phyloP scores from a whole-genome alignment of 1,140 invertebrate genomes.

The Lordiphosa stackelbergi region DNA sequence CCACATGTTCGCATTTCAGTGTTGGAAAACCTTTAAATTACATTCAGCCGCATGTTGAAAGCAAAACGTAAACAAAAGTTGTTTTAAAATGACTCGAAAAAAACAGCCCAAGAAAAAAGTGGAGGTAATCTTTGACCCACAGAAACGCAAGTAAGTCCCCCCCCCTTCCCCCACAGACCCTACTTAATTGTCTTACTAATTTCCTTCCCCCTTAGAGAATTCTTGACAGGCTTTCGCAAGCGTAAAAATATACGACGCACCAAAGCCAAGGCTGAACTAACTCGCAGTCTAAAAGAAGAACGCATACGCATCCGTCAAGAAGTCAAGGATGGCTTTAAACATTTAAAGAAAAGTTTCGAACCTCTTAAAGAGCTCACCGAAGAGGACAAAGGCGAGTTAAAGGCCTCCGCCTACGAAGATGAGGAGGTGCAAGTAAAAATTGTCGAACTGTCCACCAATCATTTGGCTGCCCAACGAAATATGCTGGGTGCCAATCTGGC shows the following conservation, averaged over 20 bases:
- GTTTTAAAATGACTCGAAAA: constrained; percentile 44
- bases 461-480: constrained; percentile 82
- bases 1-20: no score
- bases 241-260: constrained; percentile 85
- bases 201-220: constrained; percentile 79
- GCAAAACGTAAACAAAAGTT: no score
- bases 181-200: no score
- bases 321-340: constrained; percentile 80
- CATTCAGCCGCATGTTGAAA: no score
- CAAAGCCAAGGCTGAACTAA: constrained; percentile 83
- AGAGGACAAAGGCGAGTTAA: constrained; percentile 80
- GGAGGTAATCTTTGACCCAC: constrained; percentile 81
- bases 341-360: constrained; percentile 79
- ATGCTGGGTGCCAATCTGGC: constrained; percentile 84
- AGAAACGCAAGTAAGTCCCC: constrained; percentile 79
- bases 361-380: constrained; percentile 83
- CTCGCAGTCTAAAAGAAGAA: constrained; percentile 85
- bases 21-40: no score
- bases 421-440: constrained; percentile 87
- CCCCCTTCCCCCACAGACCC: not conserved
- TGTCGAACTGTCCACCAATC: constrained; percentile 83
- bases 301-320: constrained; percentile 85
- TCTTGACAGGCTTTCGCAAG: constrained; percentile 87
- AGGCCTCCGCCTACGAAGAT: constrained; percentile 82
- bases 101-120: constrained; percentile 79